Evolutionary conservation across 2,888 invertebrate genomes (phyloP).

Genomic region (Pseudoips prasinana): DNA sequence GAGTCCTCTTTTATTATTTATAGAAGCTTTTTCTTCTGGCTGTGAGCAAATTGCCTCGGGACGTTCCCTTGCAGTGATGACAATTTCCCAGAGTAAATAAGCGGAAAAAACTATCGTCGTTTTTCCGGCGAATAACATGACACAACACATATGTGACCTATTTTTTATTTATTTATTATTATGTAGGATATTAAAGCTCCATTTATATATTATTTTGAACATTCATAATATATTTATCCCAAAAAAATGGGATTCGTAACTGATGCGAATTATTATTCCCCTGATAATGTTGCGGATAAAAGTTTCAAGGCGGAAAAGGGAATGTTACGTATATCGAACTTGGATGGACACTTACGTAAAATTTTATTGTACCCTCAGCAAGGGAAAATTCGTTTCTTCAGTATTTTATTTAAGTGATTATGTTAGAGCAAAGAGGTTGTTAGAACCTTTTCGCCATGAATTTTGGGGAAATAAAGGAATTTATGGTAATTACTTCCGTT

Average conservation of each 20-base stretch:
- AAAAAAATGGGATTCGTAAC: too few relatives aligned
- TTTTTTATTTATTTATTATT: not conserved
- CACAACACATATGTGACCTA: not conserved
- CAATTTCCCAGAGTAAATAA: slow-evolving; percentile 12
- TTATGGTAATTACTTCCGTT: too few relatives aligned
- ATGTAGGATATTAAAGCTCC: too few relatives aligned
- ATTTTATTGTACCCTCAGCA: slow-evolving; percentile 1
- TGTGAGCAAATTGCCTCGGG: slow-evolving; percentile 23
- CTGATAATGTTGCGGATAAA: not conserved
- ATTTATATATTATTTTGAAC: too few relatives aligned
- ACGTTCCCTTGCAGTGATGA: slow-evolving; percentile 7
- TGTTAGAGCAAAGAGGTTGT: not conserved
- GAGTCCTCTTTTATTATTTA: slow-evolving; percentile 46
- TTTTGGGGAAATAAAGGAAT: too few relatives aligned
- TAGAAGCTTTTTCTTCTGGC: slow-evolving; percentile 27
- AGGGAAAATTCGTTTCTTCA: slow-evolving; percentile 5
- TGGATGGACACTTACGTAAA: slow-evolving; percentile 3
- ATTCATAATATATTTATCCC: too few relatives aligned
- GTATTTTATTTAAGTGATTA: slow-evolving; percentile 1
- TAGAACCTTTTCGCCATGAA: too few relatives aligned
- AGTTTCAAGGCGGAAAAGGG: slow-evolving; percentile 1
- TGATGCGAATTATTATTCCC: not conserved
- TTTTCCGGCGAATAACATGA: not conserved
- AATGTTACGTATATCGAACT: not conserved
- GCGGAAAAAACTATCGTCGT: slow-evolving; percentile 1